Conservation (phyloP, 2,113 vertebrate genomes). For the Antennarius striatus region DNA sequence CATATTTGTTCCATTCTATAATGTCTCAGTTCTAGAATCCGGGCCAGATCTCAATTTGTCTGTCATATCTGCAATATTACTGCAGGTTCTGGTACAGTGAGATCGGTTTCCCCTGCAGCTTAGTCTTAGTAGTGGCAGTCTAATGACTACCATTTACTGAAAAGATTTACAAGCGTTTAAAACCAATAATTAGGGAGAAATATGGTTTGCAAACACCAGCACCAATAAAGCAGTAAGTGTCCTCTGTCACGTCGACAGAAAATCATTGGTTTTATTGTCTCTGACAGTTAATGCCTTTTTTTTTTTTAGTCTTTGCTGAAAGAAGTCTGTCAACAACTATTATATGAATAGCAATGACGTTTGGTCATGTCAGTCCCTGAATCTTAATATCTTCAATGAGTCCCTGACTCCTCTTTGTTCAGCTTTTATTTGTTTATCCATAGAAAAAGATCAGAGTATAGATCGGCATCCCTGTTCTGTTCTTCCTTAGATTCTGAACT, state of each 20-base stretch:
- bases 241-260: neutral
- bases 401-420: neutral
- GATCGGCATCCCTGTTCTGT: no score
- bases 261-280: neutral
- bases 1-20: no score
- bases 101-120: neutral
- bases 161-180: constrained; percentile 10
- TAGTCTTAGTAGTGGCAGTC: neutral
- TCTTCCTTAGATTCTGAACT: no score
- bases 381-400: no score
- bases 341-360: no score
- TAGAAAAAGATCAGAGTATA: no score
- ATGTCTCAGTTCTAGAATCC: no score
- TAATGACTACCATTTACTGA: constrained; percentile 26
- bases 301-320: neutral
- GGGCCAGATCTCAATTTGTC: no score
- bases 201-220: constrained; percentile 9
- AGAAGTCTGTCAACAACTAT: no score
- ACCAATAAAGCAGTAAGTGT: neutral
- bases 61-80: neutral
- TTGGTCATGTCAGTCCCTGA: no score
- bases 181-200: neutral
- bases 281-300: neutral
- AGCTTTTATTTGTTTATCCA: neutral
- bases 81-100: neutral